Evolutionary conservation across 2,888 invertebrate species (phyloP), one percentile per base, ranked within the genome.

Genomic region (Elysia crispata): DNA sequence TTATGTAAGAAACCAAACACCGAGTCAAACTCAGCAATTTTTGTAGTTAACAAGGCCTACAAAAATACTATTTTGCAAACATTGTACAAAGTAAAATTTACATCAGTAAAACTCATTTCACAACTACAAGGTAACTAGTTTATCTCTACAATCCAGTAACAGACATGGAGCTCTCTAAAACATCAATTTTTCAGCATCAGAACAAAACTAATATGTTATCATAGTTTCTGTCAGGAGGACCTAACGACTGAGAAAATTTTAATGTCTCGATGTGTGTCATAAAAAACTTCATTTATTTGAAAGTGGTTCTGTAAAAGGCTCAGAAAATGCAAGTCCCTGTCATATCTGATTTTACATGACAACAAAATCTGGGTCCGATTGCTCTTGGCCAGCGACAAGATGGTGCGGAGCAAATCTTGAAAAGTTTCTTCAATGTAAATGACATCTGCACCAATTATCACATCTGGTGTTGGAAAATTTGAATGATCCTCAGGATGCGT

Each of bases 401-500:
- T 49, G 15, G 90, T 89, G 30, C 77, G 74, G 25, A 88, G 70
- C 28, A 92, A 84, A 73, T 88, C 88, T 6, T 87, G 83, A 84
- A 92, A 92, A 15, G 90, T 87, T 20, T 91, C 90, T 83, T 91
- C 89, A 25, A 91, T 89, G 81, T 92, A 92, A 30, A 92, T 88
- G 25, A 92, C 88, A 83, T 92, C 92, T 28, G 92, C 91, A 20
- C 91, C 92, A 18, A 92, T 78, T 41, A 92, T 87, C 23, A 92
- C 76, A 78, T 92, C 91, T 85, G 85, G 90, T 15, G 80, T 81
- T 6, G 84, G n/a, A n/a, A 66, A 66, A 5, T 1, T 23, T 5
- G 60, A 60, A 50, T 67, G 11, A 49, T 62, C 77, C 13, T 86
- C 70, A 74, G 89, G 84, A 60, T 86, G 81, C 6, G 89, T 88